phyloP scores from a whole-genome alignment of 2,797 vertebrate species.

The Carapus acus region DNA sequence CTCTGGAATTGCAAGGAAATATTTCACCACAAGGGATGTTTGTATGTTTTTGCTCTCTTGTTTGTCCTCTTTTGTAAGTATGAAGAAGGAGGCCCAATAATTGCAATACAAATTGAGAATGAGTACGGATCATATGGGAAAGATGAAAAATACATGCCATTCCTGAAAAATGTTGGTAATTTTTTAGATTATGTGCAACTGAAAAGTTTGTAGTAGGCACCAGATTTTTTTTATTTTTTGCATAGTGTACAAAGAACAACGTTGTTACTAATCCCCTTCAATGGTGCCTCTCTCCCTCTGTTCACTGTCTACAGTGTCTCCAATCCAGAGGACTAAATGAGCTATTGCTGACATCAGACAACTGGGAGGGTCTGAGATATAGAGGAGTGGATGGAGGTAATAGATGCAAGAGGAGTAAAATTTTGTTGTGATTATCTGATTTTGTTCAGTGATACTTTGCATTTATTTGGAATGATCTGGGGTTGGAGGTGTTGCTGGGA shows the following conservation, averaged over 20 bases:
- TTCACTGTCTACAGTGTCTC: slow-evolving; percentile 70
- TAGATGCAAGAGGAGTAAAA: neutral
- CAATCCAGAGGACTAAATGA: slow-evolving; percentile 79
- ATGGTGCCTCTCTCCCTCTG: neutral
- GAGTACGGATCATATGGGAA: slow-evolving; percentile 89
- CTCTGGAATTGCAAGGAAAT: neutral
- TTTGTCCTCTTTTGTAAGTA: slow-evolving; percentile 67
- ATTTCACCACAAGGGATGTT: neutral
- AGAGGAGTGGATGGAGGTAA: slow-evolving; percentile 81
- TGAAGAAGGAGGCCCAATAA: slow-evolving; percentile 84
- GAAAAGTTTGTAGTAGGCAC: too few relatives aligned
- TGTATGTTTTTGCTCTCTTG: neutral
- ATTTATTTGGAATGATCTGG: too few relatives aligned
- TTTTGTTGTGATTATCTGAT: neutral
- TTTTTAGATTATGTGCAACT: too few relatives aligned
- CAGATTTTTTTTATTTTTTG: too few relatives aligned
- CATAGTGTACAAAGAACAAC: too few relatives aligned
- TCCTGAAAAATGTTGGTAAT: slow-evolving; percentile 83
- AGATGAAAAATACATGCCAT: slow-evolving; percentile 82
- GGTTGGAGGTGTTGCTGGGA: too few relatives aligned
- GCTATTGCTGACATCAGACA: slow-evolving; percentile 84
- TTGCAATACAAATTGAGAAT: slow-evolving; percentile 90
- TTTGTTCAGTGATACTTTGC: too few relatives aligned
- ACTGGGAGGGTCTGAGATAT: slow-evolving; percentile 70
- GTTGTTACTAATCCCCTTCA: too few relatives aligned